A percentile compares a stretch with the other conserved stretches of the same genome.
phyloP scores from a whole-genome alignment of 2,797 vertebrate genomes.

The Cossypha heuglini region DNA sequence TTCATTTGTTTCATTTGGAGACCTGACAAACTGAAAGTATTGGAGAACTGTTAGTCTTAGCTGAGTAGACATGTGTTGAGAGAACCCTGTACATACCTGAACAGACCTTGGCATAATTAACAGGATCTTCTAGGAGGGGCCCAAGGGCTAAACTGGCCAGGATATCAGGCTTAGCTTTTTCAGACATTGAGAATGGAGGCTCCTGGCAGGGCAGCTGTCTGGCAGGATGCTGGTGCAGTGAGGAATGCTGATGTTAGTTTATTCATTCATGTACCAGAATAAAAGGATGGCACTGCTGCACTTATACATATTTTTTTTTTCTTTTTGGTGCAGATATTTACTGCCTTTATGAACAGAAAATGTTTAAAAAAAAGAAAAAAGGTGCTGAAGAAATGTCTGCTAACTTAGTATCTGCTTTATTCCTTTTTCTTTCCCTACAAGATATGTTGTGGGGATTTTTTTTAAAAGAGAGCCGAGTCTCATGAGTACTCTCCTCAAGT shows the following conservation, averaged over 20 bases:
- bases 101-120: conserved; percentile 46
- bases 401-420: background rate
- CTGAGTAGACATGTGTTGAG: background rate
- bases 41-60: background rate
- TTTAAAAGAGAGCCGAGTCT: background rate
- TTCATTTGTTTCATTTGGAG: conserved; percentile 29
- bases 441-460: background rate
- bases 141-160: background rate
- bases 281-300: background rate
- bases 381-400: background rate
- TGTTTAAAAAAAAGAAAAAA: background rate
- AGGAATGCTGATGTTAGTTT: background rate
- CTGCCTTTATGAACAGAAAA: background rate
- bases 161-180: background rate
- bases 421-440: background rate
- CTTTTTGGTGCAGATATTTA: background rate
- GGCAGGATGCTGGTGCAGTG: background rate
- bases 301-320: background rate
- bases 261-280: background rate
- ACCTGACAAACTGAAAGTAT: background rate
- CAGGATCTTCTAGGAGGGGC: background rate
- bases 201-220: background rate
- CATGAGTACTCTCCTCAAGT: conserved; percentile 24
- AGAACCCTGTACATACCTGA: conserved; percentile 9
- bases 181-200: background rate